phyloP scores from a whole-genome alignment of 1,140 invertebrate genomes.

The Lordiphosa collinella region DNA sequence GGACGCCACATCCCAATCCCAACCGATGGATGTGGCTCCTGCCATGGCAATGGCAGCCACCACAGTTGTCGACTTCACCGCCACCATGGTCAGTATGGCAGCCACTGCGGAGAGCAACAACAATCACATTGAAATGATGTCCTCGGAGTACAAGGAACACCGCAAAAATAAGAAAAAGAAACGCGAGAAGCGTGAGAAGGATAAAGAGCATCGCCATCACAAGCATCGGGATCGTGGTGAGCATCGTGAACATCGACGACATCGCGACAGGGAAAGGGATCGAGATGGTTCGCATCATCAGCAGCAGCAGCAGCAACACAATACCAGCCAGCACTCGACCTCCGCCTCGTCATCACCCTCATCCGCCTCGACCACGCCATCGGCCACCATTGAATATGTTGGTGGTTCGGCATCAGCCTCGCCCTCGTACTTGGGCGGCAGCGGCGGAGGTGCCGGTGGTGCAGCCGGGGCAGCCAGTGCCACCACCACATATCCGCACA shows the following conservation, averaged over 20 bases:
- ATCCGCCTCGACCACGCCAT: slow-evolving; percentile 70
- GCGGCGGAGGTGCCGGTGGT: slow-evolving; percentile 19
- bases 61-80: slow-evolving; percentile 57
- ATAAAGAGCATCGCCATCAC: slow-evolving; percentile 68
- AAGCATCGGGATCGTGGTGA: slow-evolving; percentile 52
- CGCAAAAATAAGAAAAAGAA: slow-evolving; percentile 79
- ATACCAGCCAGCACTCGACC: slow-evolving; percentile 68
- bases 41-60: slow-evolving; percentile 61
- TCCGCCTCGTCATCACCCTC: slow-evolving; percentile 75
- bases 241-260: slow-evolving; percentile 53
- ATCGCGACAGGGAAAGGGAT: slow-evolving; percentile 53
- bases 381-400: slow-evolving; percentile 69
- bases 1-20: slow-evolving; percentile 43
- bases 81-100: slow-evolving; percentile 65
- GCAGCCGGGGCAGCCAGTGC: slow-evolving; percentile 32
- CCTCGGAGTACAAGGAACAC: slow-evolving; percentile 70
- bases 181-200: slow-evolving; percentile 75
- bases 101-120: slow-evolving; percentile 66
- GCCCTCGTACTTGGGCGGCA: slow-evolving; percentile 57
- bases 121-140: slow-evolving; percentile 68
- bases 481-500: slow-evolving; percentile 76
- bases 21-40: slow-evolving; percentile 68
- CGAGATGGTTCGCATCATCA: slow-evolving; percentile 32
- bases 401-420: slow-evolving; percentile 69
- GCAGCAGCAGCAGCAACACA: slow-evolving; percentile 34